Evolutionary conservation across 2,888 invertebrate species (phyloP).

Genomic region (Disparrhopalites patrizii): DNA sequence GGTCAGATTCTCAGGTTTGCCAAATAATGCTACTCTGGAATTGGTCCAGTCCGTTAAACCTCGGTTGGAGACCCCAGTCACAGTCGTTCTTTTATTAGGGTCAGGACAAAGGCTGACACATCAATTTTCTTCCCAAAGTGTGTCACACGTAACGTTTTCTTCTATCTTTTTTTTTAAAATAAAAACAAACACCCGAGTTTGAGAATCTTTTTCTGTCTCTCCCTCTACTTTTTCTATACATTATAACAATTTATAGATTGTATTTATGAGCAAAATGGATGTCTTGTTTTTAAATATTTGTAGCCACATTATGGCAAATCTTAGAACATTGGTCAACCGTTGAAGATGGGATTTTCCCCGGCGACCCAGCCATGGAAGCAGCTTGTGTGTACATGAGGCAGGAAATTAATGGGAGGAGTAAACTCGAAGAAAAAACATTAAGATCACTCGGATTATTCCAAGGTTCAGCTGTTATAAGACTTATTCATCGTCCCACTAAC

Average conservation of each 20-base stretch:
- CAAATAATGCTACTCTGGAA: conserved; percentile 87
- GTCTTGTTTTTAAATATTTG: not conserved
- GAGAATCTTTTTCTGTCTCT: not conserved
- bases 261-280: too few species aligned
- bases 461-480: conserved; percentile 60
- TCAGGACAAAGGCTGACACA: conserved; percentile 64
- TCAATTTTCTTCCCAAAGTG: conserved; percentile 58
- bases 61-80: conserved; percentile 63
- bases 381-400: conserved; percentile 73
- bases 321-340: conserved; percentile 50
- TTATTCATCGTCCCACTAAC: conserved; percentile 25
- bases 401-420: conserved; percentile 67
- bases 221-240: not conserved
- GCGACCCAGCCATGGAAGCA: conserved; percentile 55
- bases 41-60: conserved; percentile 65
- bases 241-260: too few species aligned
- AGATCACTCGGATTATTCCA: conserved; percentile 71
- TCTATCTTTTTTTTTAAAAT: not conserved
- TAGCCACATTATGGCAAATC: conserved; percentile 55
- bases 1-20: conserved; percentile 77
- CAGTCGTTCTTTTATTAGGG: conserved; percentile 71
- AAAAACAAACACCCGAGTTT: not conserved
- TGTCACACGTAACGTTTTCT: not conserved
- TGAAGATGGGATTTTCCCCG: conserved; percentile 24
- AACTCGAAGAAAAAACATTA: conserved; percentile 65